A percentile compares a stretch with the other conserved stretches of the same genome.
These are phyloP conservation scores for Perognathus longimembris DNA, from an alignment of 2,113 vertebrate species.

Conservation along the genomic window DNA sequence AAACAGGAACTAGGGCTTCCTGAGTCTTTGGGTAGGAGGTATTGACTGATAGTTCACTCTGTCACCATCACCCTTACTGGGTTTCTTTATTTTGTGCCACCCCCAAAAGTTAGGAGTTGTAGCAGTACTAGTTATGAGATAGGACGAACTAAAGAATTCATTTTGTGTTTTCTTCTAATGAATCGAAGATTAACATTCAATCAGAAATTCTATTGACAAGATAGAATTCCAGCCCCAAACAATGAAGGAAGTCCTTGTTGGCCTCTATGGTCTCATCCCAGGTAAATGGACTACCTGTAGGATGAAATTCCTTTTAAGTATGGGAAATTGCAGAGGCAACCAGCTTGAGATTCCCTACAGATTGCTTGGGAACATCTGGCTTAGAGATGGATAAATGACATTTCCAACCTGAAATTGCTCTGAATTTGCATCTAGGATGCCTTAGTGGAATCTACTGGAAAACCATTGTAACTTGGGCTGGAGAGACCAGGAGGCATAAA, in stretches of 20 bases:
- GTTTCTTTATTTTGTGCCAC: neutral
- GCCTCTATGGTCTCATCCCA: neutral
- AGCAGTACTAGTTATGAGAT: neutral
- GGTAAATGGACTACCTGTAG: neutral
- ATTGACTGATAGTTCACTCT: neutral
- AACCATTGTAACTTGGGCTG: neutral
- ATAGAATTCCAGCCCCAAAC: neutral
- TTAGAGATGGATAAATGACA: neutral
- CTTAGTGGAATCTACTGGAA: neutral
- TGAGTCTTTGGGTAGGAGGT: neutral
- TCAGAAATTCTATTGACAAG: neutral
- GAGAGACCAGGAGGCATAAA: neutral
- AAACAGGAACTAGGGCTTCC: neutral
- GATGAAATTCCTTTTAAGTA: neutral
- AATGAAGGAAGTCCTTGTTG: neutral
- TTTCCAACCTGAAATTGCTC: neutral
- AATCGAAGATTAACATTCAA: constrained; percentile 2
- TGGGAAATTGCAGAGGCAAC: neutral
- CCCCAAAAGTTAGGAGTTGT: neutral
- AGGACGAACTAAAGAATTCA: neutral
- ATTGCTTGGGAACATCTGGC: neutral
- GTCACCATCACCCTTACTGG: neutral
- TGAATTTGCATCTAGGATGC: neutral
- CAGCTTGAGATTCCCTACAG: neutral
- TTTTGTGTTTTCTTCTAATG: neutral